These are phyloP conservation scores for Hylyphantes graminicola DNA, from an alignment of 1,140 invertebrate genomes.

Conservation along the genomic window DNA sequence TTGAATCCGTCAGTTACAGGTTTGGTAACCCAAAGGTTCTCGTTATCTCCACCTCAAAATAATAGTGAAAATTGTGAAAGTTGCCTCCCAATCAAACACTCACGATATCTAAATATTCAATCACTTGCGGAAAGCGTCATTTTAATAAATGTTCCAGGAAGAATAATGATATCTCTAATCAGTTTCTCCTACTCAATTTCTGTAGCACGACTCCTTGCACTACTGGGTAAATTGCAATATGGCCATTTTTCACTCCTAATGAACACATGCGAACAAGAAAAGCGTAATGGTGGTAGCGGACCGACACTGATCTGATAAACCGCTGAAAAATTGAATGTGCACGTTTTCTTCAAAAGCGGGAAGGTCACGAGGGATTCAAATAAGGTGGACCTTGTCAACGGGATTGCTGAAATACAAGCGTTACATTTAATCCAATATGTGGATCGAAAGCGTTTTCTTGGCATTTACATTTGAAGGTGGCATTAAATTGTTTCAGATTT, in stretches of 20 bases:
- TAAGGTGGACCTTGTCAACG: too few species aligned
- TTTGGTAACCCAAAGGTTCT: too few species aligned
- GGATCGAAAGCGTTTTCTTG: too few species aligned
- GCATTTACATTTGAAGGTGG: too few species aligned
- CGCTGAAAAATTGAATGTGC: conserved; percentile 53
- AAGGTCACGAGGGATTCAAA: conserved; percentile 23
- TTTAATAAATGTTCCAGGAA: conserved; percentile 30
- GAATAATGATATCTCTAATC: conserved; percentile 39
- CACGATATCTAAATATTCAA: conserved; percentile 29
- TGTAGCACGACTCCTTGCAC: conserved; percentile 20
- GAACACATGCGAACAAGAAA: neutral
- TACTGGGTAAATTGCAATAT: conserved; percentile 13
- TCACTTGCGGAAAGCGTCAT: neutral
- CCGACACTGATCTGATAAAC: conserved; percentile 35
- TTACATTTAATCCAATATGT: too few species aligned
- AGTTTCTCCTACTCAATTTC: conserved; percentile 29
- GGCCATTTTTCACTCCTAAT: neutral
- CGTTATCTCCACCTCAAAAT: too few species aligned
- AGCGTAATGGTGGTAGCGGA: conserved; percentile 42
- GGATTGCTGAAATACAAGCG: too few species aligned
- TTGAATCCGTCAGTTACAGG: too few species aligned
- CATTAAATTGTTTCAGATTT: too few species aligned
- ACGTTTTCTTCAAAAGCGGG: conserved; percentile 27
- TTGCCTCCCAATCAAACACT: neutral
- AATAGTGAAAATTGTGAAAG: too few species aligned